Base-by-base conservation (phyloP, 2,113 vertebrate species). In the Xiphorhynchus elegans region DNA sequence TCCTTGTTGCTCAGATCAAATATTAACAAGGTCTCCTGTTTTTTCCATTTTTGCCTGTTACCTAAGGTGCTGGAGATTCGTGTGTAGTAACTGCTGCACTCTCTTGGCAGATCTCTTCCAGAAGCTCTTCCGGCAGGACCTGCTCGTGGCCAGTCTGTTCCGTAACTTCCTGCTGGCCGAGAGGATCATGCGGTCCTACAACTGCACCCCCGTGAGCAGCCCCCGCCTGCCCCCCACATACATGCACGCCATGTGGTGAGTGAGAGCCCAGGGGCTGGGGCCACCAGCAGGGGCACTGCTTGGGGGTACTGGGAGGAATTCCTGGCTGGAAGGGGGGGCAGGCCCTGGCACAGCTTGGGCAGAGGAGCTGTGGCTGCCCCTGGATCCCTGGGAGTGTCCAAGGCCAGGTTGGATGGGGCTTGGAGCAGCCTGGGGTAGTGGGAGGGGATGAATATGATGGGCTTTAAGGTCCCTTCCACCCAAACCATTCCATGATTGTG, bases 241-340 rank as follows among this genome's bases (percentile, higher is more conserved):
- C 98, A 99, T 99, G 99, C 99, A 99, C 4, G 99, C 99, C 23
- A 99, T 99, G 99, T 99, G 99, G 99, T 99, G 97, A 99, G 99
- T 97, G 58, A 17, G 35, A 8, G 14, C 13, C 13, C 59, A 28
- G 14, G n/a, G 59, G 10, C 59, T 60, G 35, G 33, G 44, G 29
- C 53, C 53, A 33, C 49, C 29, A n/a, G 11, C 39, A 14, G 14
- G 40, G 70, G 0, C 55, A 2, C 72, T 47, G 53, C 72, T 3
- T 2, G 10, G 55, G 9, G 19, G 8, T 24, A 1, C 3, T 3
- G 50, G 40, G 16, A 37, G 63, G 50, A 56, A 33, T 81, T 39
- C 42, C 9, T 26, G 6, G 0, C 60, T 29, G 49, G 3, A 24
- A 53, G 47, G 37, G 60, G 28, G 47, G 59, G 9, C 16, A 18